Percentiles rank a stretch among this genome's conserved stretches.
Conservation (phyloP, 2,888 invertebrate species). For the Litoditis marina region DNA sequence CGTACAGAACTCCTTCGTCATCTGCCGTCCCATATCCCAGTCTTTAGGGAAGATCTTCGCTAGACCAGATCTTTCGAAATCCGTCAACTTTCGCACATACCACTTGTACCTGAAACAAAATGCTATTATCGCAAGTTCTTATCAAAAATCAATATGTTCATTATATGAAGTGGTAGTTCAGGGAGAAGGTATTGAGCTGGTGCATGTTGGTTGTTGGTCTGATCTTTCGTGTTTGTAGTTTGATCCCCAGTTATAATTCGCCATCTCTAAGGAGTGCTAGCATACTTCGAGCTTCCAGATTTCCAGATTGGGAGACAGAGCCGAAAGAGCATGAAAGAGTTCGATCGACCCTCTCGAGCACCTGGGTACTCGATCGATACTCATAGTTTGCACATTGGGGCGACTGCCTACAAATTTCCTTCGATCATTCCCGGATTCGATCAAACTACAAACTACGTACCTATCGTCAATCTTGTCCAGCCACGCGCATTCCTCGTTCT, state of each 20-base stretch:
- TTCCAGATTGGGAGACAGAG: no score
- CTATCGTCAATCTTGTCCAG: conserved; percentile 87
- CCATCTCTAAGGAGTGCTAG: no score
- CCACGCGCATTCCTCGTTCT: conserved; percentile 94
- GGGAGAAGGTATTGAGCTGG: not conserved
- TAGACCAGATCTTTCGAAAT: conserved; percentile 86
- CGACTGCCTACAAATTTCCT: no score
- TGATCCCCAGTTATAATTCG: no score
- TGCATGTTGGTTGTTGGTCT: no score
- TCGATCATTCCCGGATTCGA: no score
- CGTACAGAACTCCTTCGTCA: conserved; percentile 68
- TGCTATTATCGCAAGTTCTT: not conserved
- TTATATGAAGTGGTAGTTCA: conserved; percentile 24
- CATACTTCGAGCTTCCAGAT: no score
- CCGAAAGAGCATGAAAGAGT: no score
- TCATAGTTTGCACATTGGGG: no score
- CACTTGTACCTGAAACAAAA: conserved; percentile 71
- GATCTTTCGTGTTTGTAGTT: no score
- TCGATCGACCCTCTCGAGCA: no score
- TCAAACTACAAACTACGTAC: conserved; percentile 66
- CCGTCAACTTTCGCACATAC: conserved; percentile 88
- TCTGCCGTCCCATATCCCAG: conserved; percentile 91
- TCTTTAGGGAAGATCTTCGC: conserved; percentile 79
- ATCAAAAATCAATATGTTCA: not conserved
- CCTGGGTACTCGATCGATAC: no score